These are phyloP conservation scores for Scartelaos histophorus DNA, from an alignment of 2,113 vertebrate genomes.

Conservation along the genomic window DNA sequence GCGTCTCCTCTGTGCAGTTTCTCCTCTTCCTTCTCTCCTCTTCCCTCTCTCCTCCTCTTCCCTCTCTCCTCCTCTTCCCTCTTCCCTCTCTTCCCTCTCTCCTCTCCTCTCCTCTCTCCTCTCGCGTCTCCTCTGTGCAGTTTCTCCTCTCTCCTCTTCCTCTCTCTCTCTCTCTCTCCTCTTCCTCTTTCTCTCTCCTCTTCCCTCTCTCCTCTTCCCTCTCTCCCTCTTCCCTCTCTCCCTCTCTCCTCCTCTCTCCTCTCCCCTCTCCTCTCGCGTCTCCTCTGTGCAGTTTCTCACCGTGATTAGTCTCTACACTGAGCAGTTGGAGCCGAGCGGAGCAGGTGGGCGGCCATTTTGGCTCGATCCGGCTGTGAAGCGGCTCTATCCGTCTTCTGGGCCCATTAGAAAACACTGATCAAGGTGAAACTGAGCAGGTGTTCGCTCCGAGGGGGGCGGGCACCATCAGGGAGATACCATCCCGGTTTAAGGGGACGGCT, in stretches of 20 bases:
- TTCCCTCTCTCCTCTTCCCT: too few species aligned
- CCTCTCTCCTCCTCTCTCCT: too few species aligned
- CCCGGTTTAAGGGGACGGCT: too few species aligned
- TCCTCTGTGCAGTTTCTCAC: not conserved
- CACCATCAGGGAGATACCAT: not conserved
- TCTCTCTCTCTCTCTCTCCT: too few species aligned
- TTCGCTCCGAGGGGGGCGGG: not conserved
- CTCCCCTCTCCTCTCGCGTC: not conserved
- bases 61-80: too few species aligned
- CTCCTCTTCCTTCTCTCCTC: too few species aligned
- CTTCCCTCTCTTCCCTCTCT: not conserved
- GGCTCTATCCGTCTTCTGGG: slow-evolving; percentile 31
- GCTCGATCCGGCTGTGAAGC: slow-evolving; percentile 23
- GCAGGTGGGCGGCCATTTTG: slow-evolving; percentile 32
- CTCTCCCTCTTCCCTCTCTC: too few species aligned
- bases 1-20: too few species aligned
- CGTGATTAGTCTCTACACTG: slow-evolving; percentile 29
- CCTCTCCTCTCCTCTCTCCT: not conserved
- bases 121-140: too few species aligned
- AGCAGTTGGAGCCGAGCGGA: slow-evolving; percentile 30
- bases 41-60: too few species aligned
- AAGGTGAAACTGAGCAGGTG: slow-evolving; percentile 44
- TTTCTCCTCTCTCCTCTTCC: too few species aligned
- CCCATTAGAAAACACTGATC: slow-evolving; percentile 30
- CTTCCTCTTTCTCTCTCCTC: too few species aligned